Base-by-base conservation (phyloP, 2,888 invertebrate genomes). In the Coecobrya sp. region DNA sequence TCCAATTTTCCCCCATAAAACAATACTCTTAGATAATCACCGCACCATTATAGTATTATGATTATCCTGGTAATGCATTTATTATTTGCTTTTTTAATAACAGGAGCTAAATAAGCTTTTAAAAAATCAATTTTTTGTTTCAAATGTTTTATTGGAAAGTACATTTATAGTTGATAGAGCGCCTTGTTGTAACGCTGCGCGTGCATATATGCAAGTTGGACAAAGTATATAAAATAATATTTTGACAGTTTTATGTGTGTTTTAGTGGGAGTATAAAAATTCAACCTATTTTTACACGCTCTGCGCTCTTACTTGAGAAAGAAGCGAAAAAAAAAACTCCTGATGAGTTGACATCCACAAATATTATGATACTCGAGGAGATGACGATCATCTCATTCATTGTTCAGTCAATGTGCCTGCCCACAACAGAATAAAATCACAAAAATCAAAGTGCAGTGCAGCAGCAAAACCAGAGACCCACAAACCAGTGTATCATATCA, bases 181-280 rank as follows among this genome's bases (percentile, higher is more conserved):
- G 16, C 4, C 30, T 27, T 55, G 25, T 81, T 25, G n/a, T n/a
- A n/a, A n/a, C 27, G 13, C 22, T 36, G n/a, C 27, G 65, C 13
- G 49, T 8, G n/a, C 25, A 19, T 52, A 25, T 25, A 45, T 8
- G 68, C 45, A 62, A 49, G 45, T 85, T 85, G 49, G 68, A 84
- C 62, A 85, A 36, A n/a, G n/a, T n/a, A n/a, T n/a, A n/a, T n/a
- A n/a, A n/a, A 36, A 84, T 42, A 7, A n/a, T 82, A 30, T 81
- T 82, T 89, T 89, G 81, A 89, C 89, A 89, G 45, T 52, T 89
- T 89, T 52, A 65, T 89, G 81, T 89, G 19, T 84, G 49, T 76
- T 89, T 89, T 70, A 84, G 89, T 73, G 76, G 84, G 84, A 89
- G 84, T 89, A 45, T 36, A 27, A 70, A 70, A 68, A n/a, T 52